Base-by-base conservation (phyloP, 2,797 vertebrate genomes). In the Etheostoma nigrum region DNA sequence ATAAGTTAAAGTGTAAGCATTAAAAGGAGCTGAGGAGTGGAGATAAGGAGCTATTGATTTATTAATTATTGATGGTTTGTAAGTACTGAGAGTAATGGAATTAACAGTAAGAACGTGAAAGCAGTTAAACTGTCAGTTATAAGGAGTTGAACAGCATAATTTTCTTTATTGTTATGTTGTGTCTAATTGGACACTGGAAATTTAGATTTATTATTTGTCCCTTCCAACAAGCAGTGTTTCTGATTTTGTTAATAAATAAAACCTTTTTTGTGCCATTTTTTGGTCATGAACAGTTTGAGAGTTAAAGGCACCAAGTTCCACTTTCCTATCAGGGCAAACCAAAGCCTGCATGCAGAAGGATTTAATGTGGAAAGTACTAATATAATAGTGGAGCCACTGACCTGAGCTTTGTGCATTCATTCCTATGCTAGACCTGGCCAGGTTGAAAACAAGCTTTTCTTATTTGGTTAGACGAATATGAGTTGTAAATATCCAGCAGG, bases 381-480 rank as follows among this genome's bases (percentile, higher is more conserved):
- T 52, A 27, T 82, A 51, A 66, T 48, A 27, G 45, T 18, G 10
- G 42, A 69, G 13, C 3, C 57, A 9, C 33, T 25, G 13, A 67
- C 48, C 49, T 10, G 25, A 55, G 27, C 49, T 76, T 9, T 66
- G 57, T 30, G 54, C 55, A 64, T 72, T 74, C 81, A 79, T 83
- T 82, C 67, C 72, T 61, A 57, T 64, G 82, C 76, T 36, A 74
- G 53, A 79, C 76, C 63, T 55, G 60, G 55, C 33, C 81, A 61
- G 63, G 53, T 52, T 71, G 68, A 81, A 75, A 83, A 89, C 88
- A 81, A 79, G 79, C 74, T 51, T 64, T 78, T 67, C 81, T 78
- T 64, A 83, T 86, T 87, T 79, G 68, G 64, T 89, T 87, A 40
- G 67, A 80, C 9, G 58, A 85, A 81, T 83, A 84, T 86, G 78